Evolutionary conservation across 2,888 invertebrate species (phyloP), one percentile per base, ranked within the genome.

Genomic region (Chrysolina haemoptera): DNA sequence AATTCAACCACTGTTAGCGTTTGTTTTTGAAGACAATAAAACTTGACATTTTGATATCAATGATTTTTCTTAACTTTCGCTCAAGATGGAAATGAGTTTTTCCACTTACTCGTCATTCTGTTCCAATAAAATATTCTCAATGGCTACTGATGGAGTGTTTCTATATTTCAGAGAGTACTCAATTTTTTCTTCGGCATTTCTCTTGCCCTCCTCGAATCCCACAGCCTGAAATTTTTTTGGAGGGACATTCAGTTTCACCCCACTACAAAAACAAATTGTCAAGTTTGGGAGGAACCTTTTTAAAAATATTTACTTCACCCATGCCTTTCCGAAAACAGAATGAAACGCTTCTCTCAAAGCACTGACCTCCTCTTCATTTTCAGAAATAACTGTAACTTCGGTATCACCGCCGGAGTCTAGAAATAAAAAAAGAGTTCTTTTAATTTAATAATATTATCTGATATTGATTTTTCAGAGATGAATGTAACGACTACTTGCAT

Each of bases 271-370:
- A 55, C 50, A 55, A 69, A 64, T 62, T 55, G 62, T 66, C 62
- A 18, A 35, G 48, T 50, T 50, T 41, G 11, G 41, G 43, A 63
- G 53, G 27, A 27, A 43, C n/a, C 41, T 55, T 64, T 22, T 46
- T 62, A 48, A n/a, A 62, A n/a, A 69, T 41, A 85, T 91, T 91
- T 89, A 94, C 94, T 91, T 89, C 27, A 96, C 93, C 78, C 94
- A 94, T 0, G 94, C 95, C 87, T 93, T 93, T 4, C 95, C 95
- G 88, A 96, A 95, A 1, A 94, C 91, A 48, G 89, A 88, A 85
- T 95, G 95, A 83, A 96, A 95, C 55, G 95, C 95, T 86, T 96
- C 95, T 84, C 95, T 89, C 14, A 96, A 88, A 2, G 95, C 92
- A 79, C 92, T 91, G 41, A 96, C 90, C 89, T 95, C 94, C 3